Conservation (phyloP, 1,140 invertebrate species). For the Zaprionus ghesquierei region DNA sequence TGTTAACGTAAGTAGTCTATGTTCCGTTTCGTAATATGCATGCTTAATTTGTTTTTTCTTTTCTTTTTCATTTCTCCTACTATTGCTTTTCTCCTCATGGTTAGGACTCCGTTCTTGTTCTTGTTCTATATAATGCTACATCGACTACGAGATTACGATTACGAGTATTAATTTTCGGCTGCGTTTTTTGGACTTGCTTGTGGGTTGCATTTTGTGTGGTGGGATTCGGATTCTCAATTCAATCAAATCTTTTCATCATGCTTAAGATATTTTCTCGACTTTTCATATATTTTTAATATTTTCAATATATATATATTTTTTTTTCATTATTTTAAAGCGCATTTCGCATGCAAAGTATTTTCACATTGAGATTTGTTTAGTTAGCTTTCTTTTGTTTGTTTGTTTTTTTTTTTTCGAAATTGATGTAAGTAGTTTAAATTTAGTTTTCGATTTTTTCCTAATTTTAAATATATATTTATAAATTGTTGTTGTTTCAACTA, state of each 20-base stretch:
- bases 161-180: slow-evolving; percentile 19
- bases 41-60: slow-evolving; percentile 22
- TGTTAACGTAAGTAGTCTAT: slow-evolving; percentile 31
- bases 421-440: slow-evolving; percentile 18
- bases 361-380: slow-evolving; percentile 29
- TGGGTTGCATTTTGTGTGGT: slow-evolving; percentile 74
- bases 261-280: slow-evolving; percentile 21
- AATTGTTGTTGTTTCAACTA: slow-evolving; percentile 44
- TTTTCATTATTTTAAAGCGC: slow-evolving; percentile 23
- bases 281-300: slow-evolving; percentile 18
- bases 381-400: too few relatives aligned
- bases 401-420: slow-evolving; percentile 14
- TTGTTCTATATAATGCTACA: slow-evolving; percentile 16
- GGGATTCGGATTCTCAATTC: slow-evolving; percentile 68
- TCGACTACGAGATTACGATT: slow-evolving; percentile 31
- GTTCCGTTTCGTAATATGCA: slow-evolving; percentile 22
- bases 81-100: slow-evolving; percentile 25
- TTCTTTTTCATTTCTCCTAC: slow-evolving; percentile 3
- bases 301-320: background rate
- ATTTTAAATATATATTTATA: slow-evolving; percentile 13
- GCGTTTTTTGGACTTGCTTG: slow-evolving; percentile 62
- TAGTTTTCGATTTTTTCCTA: slow-evolving; percentile 1
- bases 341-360: slow-evolving; percentile 21
- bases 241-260: slow-evolving; percentile 5
- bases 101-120: background rate